Evolutionary conservation across 2,113 vertebrate species (phyloP).

Genomic region (Lasiurus cinereus): DNA sequence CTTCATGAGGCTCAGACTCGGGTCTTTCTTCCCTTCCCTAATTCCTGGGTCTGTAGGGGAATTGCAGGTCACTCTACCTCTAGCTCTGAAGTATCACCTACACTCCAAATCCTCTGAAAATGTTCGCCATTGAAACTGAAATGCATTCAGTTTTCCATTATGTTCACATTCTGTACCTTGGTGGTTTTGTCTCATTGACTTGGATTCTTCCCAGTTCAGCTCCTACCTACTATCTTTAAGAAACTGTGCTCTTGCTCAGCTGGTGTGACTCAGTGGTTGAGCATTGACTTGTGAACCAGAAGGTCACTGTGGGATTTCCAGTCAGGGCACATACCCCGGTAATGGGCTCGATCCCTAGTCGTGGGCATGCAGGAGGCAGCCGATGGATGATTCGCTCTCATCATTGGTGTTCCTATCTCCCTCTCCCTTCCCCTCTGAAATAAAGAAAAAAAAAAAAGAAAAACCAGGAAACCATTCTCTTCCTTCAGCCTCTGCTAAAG

Average conservation of each 20-base stretch:
- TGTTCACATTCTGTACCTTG: too few species aligned
- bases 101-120: background rate
- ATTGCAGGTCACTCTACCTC: background rate
- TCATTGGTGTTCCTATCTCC: too few species aligned
- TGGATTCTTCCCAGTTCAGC: background rate
- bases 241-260: background rate
- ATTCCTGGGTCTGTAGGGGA: background rate
- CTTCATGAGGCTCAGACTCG: rapidly evolving
- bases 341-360: too few species aligned
- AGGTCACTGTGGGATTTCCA: too few species aligned
- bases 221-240: background rate
- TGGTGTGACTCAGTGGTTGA: too few species aligned
- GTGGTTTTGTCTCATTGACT: background rate
- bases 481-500: background rate
- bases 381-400: too few species aligned
- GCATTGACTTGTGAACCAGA: too few species aligned
- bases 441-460: too few species aligned
- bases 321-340: too few species aligned
- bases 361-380: too few species aligned
- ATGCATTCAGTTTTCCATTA: background rate
- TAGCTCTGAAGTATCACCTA: background rate
- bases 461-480: background rate
- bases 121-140: background rate
- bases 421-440: too few species aligned
- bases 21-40: background rate